phyloP scores from a whole-genome alignment of 2,113 vertebrate species.

The Limnothrissa miodon region DNA sequence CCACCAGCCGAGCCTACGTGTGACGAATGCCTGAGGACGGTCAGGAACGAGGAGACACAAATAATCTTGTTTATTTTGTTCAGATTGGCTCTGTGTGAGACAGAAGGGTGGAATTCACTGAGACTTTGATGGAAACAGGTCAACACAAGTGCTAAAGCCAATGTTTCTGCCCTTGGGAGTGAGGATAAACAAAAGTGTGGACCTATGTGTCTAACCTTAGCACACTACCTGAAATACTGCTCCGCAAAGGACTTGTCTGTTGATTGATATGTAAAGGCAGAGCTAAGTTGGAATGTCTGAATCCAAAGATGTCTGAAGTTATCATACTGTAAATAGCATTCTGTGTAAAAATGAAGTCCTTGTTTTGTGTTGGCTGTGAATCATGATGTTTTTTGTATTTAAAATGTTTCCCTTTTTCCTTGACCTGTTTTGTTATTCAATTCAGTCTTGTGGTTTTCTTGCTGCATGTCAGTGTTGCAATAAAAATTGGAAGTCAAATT shows the following conservation, averaged over 20 bases:
- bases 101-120: neutral
- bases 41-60: conserved; percentile 28
- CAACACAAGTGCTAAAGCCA: neutral
- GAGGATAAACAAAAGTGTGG: neutral
- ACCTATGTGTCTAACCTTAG: neutral
- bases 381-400: neutral
- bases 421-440: neutral
- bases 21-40: conserved; percentile 41
- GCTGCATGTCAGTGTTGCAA: neutral
- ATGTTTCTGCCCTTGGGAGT: neutral
- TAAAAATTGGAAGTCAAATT: too few species aligned
- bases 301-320: neutral
- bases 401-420: neutral
- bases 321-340: neutral
- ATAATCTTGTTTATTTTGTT: neutral
- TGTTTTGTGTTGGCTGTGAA: neutral
- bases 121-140: neutral
- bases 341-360: neutral
- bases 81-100: neutral
- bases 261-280: neutral
- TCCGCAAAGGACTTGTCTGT: neutral
- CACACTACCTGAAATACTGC: neutral
- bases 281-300: neutral
- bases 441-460: neutral
- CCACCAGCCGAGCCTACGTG: conserved; percentile 67